Conservation (phyloP, 2,113 vertebrate genomes). For the Mohoua ochrocephala region DNA sequence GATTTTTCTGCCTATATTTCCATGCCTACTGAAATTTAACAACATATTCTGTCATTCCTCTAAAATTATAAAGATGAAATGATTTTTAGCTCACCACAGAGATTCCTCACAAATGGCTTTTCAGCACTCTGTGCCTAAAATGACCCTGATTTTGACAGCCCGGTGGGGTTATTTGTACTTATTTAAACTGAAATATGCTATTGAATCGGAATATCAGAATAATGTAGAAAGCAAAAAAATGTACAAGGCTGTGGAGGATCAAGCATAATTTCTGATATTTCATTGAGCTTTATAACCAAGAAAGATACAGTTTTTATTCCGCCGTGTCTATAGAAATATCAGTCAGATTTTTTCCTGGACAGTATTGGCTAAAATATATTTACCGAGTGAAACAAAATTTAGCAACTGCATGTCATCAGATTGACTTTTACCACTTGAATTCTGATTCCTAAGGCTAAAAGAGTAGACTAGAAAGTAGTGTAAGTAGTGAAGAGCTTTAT, state of each 20-base stretch:
- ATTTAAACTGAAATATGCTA: background rate
- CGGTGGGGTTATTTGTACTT: background rate
- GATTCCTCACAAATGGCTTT: background rate
- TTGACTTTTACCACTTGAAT: background rate
- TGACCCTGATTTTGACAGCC: background rate
- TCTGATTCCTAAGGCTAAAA: background rate
- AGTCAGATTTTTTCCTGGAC: background rate
- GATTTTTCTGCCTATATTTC: background rate
- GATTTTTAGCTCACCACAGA: background rate
- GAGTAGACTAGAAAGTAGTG: background rate
- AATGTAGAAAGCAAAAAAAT: background rate
- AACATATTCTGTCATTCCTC: background rate
- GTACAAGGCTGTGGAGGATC: background rate
- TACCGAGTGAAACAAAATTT: background rate
- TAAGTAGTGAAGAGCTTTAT: background rate
- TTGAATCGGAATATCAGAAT: background rate
- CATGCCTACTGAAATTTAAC: background rate
- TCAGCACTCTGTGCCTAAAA: background rate
- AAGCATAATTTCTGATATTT: background rate
- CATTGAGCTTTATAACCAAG: background rate
- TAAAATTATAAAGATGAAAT: background rate
- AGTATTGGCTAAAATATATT: background rate
- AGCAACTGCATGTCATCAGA: background rate
- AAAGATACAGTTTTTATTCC: background rate
- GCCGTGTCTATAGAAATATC: background rate